A percentile compares a stretch with the other conserved stretches of the same genome.
phyloP scores from a whole-genome alignment of 1,140 invertebrate species.

The Drosophila bifasciata region DNA sequence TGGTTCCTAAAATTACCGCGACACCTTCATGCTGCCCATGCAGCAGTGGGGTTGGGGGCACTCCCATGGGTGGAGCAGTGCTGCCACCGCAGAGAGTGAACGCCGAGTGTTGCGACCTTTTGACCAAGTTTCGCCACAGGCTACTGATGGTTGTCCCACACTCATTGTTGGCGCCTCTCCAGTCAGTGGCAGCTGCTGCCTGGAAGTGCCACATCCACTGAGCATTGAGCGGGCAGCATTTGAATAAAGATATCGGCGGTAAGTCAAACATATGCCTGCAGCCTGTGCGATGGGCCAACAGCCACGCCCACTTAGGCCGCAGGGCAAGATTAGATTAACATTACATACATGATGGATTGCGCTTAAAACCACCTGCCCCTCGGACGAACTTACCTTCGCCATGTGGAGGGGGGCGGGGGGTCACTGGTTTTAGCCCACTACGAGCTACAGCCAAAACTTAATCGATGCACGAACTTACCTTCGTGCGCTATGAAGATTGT shows the following conservation, averaged over 20 bases:
- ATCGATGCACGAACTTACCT: conserved; percentile 77
- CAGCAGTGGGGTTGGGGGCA: too few species aligned
- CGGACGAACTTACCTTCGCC: conserved; percentile 78
- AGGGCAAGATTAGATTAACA: conserved; percentile 50
- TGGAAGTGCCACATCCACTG: too few species aligned
- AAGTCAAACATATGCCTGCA: conserved; percentile 68
- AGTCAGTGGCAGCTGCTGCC: too few species aligned
- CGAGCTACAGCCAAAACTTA: conserved; percentile 50
- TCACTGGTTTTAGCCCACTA: conserved; percentile 54
- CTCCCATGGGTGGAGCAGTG: too few species aligned
- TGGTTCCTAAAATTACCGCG: conserved; percentile 93
- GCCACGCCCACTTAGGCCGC: conserved; percentile 54
- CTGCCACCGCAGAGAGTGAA: too few species aligned
- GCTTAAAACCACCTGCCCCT: conserved; percentile 66
- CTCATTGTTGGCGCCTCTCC: conserved; percentile 2
- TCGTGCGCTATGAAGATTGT: conserved; percentile 65
- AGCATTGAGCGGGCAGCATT: conserved; percentile 55
- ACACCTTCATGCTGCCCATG: conserved; percentile 84
- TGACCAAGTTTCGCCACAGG: conserved; percentile 57
- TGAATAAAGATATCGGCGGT: conserved; percentile 78
- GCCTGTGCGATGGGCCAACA: conserved; percentile 24
- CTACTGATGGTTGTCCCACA: conserved; percentile 45
- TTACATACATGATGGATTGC: conserved; percentile 61
- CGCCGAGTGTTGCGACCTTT: conserved; percentile 8
- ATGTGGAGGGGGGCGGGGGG: too few species aligned